Conservation (phyloP, 2,113 vertebrate genomes). For the Heterotilapia buettikoferi region DNA sequence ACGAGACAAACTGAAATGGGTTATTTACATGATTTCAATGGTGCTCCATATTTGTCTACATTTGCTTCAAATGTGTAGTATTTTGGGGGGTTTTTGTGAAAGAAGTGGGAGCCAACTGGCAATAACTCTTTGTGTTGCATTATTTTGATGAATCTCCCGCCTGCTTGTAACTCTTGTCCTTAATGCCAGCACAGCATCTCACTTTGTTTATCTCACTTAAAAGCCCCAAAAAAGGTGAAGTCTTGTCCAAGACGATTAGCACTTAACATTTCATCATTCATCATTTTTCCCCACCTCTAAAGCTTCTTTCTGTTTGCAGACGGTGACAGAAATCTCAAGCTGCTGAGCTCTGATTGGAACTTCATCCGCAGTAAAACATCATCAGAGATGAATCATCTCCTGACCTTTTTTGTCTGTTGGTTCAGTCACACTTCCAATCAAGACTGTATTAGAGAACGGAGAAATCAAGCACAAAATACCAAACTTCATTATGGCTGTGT, state of each 20-base stretch:
- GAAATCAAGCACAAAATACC: constrained; percentile 4
- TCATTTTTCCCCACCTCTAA: not conserved
- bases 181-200: not conserved
- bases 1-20: not conserved
- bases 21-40: not conserved
- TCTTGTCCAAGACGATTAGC: not conserved
- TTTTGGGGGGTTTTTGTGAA: not conserved
- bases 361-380: constrained; percentile 11
- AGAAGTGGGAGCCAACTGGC: not conserved
- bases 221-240: not conserved
- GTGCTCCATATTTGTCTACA: not conserved
- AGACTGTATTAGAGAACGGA: not conserved
- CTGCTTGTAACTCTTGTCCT: not conserved
- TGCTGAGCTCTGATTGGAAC: constrained; percentile 15
- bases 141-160: not conserved
- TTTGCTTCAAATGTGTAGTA: not conserved
- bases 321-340: constrained; percentile 45
- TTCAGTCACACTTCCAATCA: not conserved
- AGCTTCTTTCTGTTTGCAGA: constrained; percentile 50
- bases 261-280: not conserved
- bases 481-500: not conserved
- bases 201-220: not conserved
- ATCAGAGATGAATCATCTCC: not conserved
- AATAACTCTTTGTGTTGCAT: not conserved
- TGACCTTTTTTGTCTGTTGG: not conserved